phyloP scores from a whole-genome alignment of 2,888 invertebrate genomes.

The Synergus gifuensis region DNA sequence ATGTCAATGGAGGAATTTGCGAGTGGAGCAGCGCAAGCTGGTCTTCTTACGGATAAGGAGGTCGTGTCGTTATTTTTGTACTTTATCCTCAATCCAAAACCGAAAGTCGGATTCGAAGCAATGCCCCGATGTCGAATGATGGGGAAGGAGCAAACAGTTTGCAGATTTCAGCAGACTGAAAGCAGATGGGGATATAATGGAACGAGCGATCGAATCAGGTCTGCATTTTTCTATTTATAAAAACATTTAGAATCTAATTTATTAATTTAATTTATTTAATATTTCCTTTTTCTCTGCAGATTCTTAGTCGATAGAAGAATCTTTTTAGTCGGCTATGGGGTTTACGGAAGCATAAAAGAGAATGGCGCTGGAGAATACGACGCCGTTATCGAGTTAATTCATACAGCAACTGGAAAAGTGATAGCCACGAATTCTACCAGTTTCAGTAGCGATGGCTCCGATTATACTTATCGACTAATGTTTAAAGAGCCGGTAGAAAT shows the following conservation, averaged over 20 bases:
- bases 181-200: conserved; percentile 92
- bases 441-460: conserved; percentile 89
- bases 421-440: conserved; percentile 87
- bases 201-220: conserved; percentile 88
- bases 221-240: conserved; percentile 33
- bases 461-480: conserved; percentile 88
- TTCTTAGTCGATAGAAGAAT: conserved; percentile 90
- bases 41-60: conserved; percentile 87
- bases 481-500: conserved; percentile 93
- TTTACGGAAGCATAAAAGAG: conserved; percentile 86
- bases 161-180: conserved; percentile 87
- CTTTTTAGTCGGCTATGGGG: conserved; percentile 90
- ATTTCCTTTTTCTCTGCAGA: conserved; percentile 74
- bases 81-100: conserved; percentile 88
- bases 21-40: conserved; percentile 86
- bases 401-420: conserved; percentile 86
- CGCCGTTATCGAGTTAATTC: conserved; percentile 87
- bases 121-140: conserved; percentile 88
- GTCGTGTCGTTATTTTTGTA: conserved; percentile 86
- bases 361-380: conserved; percentile 89
- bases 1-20: conserved; percentile 94
- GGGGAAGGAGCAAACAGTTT: conserved; percentile 87
- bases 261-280: background rate
- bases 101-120: conserved; percentile 85
- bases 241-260: background rate